A percentile compares a stretch with the other conserved stretches of the same genome.
Conservation (phyloP, 2,797 vertebrate genomes). For the Hafferia zeledoni region DNA sequence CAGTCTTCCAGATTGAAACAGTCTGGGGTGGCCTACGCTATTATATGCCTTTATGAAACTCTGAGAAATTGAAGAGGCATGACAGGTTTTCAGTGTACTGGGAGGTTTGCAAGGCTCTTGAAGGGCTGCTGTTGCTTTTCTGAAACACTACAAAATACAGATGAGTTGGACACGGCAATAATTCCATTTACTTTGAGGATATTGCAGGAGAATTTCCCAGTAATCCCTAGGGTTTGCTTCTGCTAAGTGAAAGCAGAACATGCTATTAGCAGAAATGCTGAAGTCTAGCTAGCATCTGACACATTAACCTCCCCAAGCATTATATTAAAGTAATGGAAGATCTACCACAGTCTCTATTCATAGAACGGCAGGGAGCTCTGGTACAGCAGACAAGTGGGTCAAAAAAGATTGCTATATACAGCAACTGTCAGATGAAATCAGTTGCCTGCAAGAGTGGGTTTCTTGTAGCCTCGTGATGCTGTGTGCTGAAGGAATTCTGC, state of each 20-base stretch:
- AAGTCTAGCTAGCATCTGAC: background rate
- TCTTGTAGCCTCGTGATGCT: no score
- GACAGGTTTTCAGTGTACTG: background rate
- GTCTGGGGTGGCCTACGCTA: background rate
- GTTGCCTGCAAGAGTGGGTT: no score
- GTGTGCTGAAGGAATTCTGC: no score
- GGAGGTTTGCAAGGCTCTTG: background rate
- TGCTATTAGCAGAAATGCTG: conserved; percentile 13
- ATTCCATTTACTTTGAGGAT: conserved; percentile 31
- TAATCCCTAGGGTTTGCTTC: conserved; percentile 2
- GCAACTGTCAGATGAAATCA: background rate
- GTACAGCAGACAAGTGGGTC: background rate
- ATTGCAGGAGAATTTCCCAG: background rate
- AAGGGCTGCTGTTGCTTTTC: conserved; percentile 18
- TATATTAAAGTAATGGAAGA: background rate
- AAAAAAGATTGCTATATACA: conserved; percentile 4
- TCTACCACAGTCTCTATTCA: background rate
- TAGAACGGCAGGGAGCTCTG: background rate
- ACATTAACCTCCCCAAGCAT: conserved; percentile 20
- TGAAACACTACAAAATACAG: background rate
- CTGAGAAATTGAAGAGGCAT: background rate
- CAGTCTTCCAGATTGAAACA: conserved; percentile 8
- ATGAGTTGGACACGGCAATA: background rate
- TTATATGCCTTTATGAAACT: conserved; percentile 3
- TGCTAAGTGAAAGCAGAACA: conserved; percentile 31